A percentile compares a stretch with the other conserved stretches of the same genome.
phyloP scores from a whole-genome alignment of 2,113 vertebrate species.

The Hyperopisus bebe region DNA sequence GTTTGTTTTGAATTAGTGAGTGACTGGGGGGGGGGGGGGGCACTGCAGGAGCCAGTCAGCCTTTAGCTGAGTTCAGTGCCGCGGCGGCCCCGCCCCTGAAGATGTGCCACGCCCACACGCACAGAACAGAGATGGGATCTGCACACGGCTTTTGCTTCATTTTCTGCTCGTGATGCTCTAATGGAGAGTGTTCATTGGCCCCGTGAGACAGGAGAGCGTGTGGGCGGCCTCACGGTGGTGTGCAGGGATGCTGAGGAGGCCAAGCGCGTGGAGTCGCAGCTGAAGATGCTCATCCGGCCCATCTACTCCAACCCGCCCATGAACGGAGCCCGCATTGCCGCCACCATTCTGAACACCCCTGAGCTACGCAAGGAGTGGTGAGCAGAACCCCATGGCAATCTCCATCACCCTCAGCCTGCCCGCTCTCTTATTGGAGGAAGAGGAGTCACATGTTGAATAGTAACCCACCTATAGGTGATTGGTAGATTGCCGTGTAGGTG shows the following conservation, averaged over 20 bases:
- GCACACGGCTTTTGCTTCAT: not conserved
- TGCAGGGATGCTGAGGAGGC: slow-evolving; percentile 83
- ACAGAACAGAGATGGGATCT: not conserved
- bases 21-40: not conserved
- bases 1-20: not conserved
- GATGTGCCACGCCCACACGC: not conserved
- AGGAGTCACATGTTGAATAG: not conserved
- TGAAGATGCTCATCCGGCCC: slow-evolving; percentile 95
- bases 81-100: not conserved
- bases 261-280: slow-evolving; percentile 88
- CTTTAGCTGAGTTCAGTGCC: not conserved
- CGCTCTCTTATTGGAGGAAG: not conserved
- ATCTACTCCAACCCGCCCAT: slow-evolving; percentile 96
- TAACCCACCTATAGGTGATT: not conserved
- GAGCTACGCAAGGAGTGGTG: slow-evolving; percentile 85
- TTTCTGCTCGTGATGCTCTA: not conserved
- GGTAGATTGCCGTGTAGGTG: not conserved
- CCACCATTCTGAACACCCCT: slow-evolving; percentile 78
- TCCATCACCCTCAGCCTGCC: not conserved
- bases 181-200: not conserved
- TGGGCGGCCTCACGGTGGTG: slow-evolving; percentile 86
- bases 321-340: slow-evolving; percentile 87
- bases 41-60: not conserved
- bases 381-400: not conserved
- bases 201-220: slow-evolving; percentile 77